Evolutionary conservation across 2,797 vertebrate genomes (phyloP).

Genomic region (Argya squamiceps): DNA sequence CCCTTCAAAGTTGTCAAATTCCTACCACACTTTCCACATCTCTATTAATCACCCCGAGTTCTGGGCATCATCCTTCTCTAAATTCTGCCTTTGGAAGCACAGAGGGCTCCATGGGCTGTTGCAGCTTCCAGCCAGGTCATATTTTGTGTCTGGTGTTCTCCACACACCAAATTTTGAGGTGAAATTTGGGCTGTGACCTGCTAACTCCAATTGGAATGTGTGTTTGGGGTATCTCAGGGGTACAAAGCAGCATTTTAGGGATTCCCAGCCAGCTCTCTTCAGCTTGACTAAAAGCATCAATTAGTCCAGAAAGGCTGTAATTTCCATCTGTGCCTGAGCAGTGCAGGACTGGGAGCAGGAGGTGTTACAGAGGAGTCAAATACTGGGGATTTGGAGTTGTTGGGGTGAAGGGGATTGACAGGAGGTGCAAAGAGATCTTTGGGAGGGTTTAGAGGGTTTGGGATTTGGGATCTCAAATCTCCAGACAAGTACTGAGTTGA

Average conservation of each 20-base stretch:
- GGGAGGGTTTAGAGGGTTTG: not conserved
- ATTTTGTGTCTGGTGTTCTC: not conserved
- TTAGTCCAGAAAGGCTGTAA: not conserved
- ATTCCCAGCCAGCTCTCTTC: not conserved
- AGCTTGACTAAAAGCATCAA: not conserved
- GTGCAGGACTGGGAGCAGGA: accelerated
- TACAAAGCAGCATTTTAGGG: not conserved
- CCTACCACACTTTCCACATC: not conserved
- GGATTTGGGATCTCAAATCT: not conserved
- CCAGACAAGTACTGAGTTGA: not conserved
- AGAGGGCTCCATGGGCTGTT: not conserved
- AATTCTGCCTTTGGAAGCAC: not conserved
- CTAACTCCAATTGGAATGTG: accelerated
- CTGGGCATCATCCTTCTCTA: not conserved
- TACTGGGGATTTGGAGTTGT: not conserved
- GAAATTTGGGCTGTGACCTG: not conserved
- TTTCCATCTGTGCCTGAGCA: not conserved
- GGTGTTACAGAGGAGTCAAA: not conserved
- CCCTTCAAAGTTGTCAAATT: not conserved
- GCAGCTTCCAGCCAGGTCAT: not conserved
- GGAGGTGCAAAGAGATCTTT: not conserved
- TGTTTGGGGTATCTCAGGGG: not conserved
- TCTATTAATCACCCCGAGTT: not conserved
- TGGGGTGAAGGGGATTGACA: not conserved
- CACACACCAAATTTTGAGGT: not conserved